A percentile compares a stretch with the other conserved stretches of the same genome.
phyloP scores from a whole-genome alignment of 2,113 vertebrate species.

The Poecile atricapillus region DNA sequence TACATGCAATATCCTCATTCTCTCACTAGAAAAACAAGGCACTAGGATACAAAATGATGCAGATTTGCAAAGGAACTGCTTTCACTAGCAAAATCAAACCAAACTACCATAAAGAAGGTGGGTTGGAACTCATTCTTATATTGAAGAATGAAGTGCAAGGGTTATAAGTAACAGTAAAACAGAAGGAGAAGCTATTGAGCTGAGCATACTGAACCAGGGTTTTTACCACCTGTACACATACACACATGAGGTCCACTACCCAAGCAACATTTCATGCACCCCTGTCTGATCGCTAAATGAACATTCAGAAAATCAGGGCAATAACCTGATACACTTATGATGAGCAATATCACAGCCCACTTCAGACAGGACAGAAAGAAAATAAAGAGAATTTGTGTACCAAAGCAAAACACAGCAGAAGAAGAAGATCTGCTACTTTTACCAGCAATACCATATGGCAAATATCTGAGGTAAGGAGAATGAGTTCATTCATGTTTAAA shows the following conservation, averaged over 20 bases:
- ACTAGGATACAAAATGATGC: neutral
- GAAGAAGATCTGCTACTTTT: slow-evolving; percentile 63
- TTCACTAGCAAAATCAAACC: neutral
- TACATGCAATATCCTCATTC: neutral
- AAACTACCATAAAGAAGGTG: neutral
- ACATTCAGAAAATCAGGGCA: neutral
- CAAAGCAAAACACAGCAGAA: neutral
- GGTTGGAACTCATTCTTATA: neutral
- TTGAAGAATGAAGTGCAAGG: neutral
- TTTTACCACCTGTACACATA: neutral
- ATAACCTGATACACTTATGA: neutral
- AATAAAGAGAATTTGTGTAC: slow-evolving; percentile 25
- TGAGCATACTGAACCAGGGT: neutral
- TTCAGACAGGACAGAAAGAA: neutral
- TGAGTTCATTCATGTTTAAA: slow-evolving; percentile 48
- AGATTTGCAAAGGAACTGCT: neutral
- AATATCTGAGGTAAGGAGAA: slow-evolving; percentile 4
- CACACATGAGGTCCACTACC: neutral
- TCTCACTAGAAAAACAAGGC: neutral
- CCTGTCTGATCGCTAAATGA: neutral
- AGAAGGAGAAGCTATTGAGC: neutral
- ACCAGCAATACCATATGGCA: slow-evolving; percentile 56
- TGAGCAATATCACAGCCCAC: neutral
- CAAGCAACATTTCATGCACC: neutral
- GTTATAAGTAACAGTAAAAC: neutral